Evolutionary conservation across 2,888 invertebrate genomes (phyloP), one percentile per base, ranked within the genome.

Genomic region (Chymomyza procnemis): DNA sequence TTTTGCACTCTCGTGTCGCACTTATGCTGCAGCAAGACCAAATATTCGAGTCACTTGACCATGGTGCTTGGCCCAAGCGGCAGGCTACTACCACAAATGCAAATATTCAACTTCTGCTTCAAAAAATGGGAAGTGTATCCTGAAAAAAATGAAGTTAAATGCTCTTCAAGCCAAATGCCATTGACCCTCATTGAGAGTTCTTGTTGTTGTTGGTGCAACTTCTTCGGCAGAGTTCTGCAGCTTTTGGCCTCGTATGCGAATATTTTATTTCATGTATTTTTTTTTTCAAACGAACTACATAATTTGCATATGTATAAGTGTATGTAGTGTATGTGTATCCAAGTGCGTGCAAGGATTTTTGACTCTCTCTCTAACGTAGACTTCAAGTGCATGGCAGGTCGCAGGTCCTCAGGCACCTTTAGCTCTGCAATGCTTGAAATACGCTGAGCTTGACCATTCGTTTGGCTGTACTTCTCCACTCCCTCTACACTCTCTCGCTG

Each of bases 271-370:
- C n/a, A n/a, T n/a, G n/a, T 30, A 12, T 41, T 41, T 41, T 41
- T 41, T 26, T 26, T 26, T 26, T 26, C 26, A 26, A 41, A 41
- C 34, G 12, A 14, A 41, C 34, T 41, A 41, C 34, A 41, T 57
- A 64, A 64, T 64, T 64, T 64, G 64, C 64, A 64, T 64, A 64
- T 64, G 64, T 34, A 64, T 64, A 58, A 64, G 64, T 47, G 12
- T 16, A 26, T 62, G 46, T 55, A 22, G 46, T 46, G 4, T n/a
- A 55, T 62, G 46, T 55, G 48, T 60, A 22, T 60, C 3, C 12
- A 14, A 18, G 16, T 54, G 55, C n/a, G 18, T 61, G 5, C 0
- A 19, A 18, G n/a, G 48, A 6, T 9, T 50, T 18, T 50, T 4
- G 50, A n/a, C 48, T 48, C n/a, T 8, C 48, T 48, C n/a, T 8